A percentile compares a stretch with the other conserved stretches of the same genome.
Conservation (phyloP, 2,888 invertebrate genomes). For the Macrostomum cliftonense region DNA sequence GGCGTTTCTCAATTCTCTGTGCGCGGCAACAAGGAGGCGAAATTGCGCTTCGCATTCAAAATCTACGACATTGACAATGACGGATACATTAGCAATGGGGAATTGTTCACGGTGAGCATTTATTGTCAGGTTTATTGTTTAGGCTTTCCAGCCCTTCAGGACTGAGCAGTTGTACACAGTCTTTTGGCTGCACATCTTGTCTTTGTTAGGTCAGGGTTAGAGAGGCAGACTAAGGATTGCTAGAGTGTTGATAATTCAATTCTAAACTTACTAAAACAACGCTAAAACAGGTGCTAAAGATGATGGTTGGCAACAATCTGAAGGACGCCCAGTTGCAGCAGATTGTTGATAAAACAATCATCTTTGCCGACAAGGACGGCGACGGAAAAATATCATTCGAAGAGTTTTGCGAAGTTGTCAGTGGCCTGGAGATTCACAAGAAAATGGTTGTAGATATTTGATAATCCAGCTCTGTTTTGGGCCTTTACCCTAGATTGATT, state of each 20-base stretch:
- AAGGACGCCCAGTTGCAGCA: constrained; percentile 98
- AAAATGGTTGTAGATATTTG: too few relatives aligned
- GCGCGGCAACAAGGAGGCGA: constrained; percentile 95
- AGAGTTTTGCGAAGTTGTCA: constrained; percentile 93
- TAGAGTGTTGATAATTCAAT: too few relatives aligned
- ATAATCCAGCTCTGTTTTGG: too few relatives aligned
- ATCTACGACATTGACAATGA: constrained; percentile 99
- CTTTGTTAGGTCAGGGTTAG: too few relatives aligned
- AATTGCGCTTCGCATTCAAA: constrained; percentile 90
- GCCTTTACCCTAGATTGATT: too few relatives aligned
- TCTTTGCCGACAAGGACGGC: constrained; percentile 96
- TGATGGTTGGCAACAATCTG: constrained; percentile 99
- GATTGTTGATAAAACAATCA: constrained; percentile 98
- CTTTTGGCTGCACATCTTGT: too few relatives aligned
- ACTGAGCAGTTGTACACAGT: too few relatives aligned
- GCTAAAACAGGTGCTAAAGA: constrained; percentile 61
- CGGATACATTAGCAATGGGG: constrained; percentile 97
- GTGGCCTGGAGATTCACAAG: constrained; percentile 28
- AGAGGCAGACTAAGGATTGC: too few relatives aligned
- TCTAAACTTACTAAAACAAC: too few relatives aligned
- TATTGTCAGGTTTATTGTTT: too few relatives aligned
- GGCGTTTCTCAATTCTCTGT: constrained; percentile 98
- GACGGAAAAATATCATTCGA: constrained; percentile 99
- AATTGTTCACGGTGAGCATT: constrained; percentile 41
- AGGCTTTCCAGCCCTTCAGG: too few relatives aligned